Evolutionary conservation across 2,113 vertebrate species (phyloP).

Genomic region (Chrysemys picta): DNA sequence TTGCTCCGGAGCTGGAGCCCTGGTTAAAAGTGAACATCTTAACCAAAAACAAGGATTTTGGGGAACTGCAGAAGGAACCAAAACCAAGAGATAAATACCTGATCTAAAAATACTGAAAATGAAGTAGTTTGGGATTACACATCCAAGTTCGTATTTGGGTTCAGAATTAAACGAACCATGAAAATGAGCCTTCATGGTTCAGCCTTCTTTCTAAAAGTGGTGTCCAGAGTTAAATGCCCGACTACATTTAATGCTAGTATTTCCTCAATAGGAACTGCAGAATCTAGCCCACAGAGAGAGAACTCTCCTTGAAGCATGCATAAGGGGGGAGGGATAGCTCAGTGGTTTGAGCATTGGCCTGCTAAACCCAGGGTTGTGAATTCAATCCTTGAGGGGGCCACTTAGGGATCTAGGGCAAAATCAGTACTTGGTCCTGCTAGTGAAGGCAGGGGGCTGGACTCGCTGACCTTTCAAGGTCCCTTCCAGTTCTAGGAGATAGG

Average conservation of each 20-base stretch:
- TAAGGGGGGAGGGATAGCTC: no score
- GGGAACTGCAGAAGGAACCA: not conserved
- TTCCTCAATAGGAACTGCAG: not conserved
- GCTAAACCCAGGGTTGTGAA: no score
- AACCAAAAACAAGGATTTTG: not conserved
- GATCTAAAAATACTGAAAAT: not conserved
- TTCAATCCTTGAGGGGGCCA: no score
- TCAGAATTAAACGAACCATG: not conserved
- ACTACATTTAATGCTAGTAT: not conserved
- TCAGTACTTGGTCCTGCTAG: no score
- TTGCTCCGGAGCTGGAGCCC: no score
- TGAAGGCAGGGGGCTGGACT: no score
- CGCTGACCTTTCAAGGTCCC: no score
- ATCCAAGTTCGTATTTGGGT: not conserved
- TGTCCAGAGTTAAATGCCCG: not conserved
- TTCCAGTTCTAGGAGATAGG: no score
- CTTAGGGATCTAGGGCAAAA: no score
- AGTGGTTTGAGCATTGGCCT: no score
- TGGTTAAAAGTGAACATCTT: not conserved
- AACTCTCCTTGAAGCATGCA: not conserved
- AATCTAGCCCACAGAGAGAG: not conserved
- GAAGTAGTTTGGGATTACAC: not conserved
- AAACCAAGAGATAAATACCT: not conserved
- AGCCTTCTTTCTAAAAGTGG: not conserved
- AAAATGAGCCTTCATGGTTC: not conserved